phyloP scores from a whole-genome alignment of 2,888 invertebrate genomes.

The Drosophila lutescens region DNA sequence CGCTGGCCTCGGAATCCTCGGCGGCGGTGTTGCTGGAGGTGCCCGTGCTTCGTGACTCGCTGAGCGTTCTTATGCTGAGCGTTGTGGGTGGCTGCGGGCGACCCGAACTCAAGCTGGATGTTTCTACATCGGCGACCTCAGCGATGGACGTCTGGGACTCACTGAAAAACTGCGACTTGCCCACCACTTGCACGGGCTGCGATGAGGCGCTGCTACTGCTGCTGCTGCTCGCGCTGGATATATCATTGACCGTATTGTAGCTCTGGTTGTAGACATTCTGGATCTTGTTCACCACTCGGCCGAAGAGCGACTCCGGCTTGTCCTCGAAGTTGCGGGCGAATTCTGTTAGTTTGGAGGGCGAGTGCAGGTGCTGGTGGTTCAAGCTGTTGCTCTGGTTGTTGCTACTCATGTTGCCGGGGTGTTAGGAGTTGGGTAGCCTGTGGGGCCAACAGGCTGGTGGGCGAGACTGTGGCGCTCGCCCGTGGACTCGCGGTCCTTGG shows the following conservation, averaged over 20 bases:
- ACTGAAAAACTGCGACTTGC: constrained; percentile 78
- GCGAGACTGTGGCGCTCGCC: constrained; percentile 43
- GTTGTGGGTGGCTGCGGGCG: constrained; percentile 68
- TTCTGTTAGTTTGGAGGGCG: constrained; percentile 89
- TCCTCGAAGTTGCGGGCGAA: constrained; percentile 87
- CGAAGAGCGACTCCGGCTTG: constrained; percentile 83
- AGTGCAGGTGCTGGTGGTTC: constrained; percentile 86
- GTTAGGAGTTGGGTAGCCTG: constrained; percentile 33
- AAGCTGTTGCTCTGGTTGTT: constrained; percentile 33
- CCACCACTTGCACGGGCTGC: constrained; percentile 52
- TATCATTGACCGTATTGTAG: constrained; percentile 83
- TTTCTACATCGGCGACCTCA: constrained; percentile 7
- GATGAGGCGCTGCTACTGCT: constrained; percentile 40
- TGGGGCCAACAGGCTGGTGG: constrained; percentile 42
- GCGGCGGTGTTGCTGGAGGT: constrained; percentile 55
- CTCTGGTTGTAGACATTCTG: constrained; percentile 84
- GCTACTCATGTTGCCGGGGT: constrained; percentile 53
- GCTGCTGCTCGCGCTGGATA: constrained; percentile 68
- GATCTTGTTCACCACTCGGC: constrained; percentile 84
- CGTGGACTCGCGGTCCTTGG: constrained; percentile 50
- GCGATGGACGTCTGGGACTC: constrained; percentile 42
- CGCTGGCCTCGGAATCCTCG: constrained; percentile 73
- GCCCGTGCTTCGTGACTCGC: constrained; percentile 48
- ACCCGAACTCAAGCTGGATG: constrained; percentile 50
- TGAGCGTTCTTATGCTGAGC: constrained; percentile 48